A percentile compares a stretch with the other conserved stretches of the same genome.
Conservation (phyloP, 1,140 invertebrate species). For the Trachelipus rathkii region DNA sequence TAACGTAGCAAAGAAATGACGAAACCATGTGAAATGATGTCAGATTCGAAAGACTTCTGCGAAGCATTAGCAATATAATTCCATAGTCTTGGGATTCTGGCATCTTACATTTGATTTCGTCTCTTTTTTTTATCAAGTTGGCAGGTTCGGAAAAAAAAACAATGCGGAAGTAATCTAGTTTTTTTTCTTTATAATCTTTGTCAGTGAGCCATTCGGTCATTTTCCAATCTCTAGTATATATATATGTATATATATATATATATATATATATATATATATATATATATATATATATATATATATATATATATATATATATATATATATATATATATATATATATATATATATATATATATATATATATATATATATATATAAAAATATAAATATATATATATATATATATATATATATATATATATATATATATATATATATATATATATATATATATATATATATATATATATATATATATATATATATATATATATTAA, state of each 20-base stretch:
- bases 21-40: too few species aligned
- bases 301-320: background rate
- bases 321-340: background rate
- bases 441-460: background rate
- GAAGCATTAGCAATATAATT: too few species aligned
- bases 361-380: background rate
- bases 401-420: background rate
- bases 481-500: background rate
- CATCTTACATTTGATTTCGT: too few species aligned
- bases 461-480: background rate
- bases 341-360: slow-evolving; percentile 6
- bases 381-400: background rate
- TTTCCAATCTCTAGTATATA: too few species aligned
- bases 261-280: background rate
- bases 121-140: too few species aligned
- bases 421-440: background rate
- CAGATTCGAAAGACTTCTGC: too few species aligned
- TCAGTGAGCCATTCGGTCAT: too few species aligned
- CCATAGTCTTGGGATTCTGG: too few species aligned
- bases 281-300: background rate
- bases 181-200: too few species aligned
- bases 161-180: too few species aligned
- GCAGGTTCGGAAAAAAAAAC: too few species aligned
- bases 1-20: too few species aligned
- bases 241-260: background rate